Percentiles rank a stretch among this genome's conserved stretches.
These are phyloP conservation scores for Chiroxiphia lanceolata DNA, from an alignment of 2,797 vertebrate species.

Conservation along the genomic window DNA sequence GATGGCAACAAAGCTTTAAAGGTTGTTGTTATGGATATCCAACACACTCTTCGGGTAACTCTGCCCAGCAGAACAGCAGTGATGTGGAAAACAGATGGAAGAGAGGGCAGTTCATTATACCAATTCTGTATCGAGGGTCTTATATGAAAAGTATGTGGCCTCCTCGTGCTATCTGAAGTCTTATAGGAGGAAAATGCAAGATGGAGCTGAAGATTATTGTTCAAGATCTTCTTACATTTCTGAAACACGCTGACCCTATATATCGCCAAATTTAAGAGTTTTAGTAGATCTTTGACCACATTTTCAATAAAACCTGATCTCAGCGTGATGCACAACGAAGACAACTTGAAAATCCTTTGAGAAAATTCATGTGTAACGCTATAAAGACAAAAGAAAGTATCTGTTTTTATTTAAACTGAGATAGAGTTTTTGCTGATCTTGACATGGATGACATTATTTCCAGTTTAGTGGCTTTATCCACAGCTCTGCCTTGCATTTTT, in stretches of 20 bases:
- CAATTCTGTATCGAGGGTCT: not conserved
- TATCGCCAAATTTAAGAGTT: not conserved
- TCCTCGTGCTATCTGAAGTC: not conserved
- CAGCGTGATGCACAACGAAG: not conserved
- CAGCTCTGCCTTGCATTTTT: constrained; percentile 39
- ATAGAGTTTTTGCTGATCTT: not conserved
- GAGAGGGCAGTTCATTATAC: not conserved
- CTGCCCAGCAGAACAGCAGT: not conserved
- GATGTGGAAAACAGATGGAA: not conserved
- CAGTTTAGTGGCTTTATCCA: constrained; percentile 51
- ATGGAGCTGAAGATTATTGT: not conserved
- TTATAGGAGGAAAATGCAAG: not conserved
- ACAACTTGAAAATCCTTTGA: not conserved
- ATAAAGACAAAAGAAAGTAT: not conserved
- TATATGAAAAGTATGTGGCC: accelerated
- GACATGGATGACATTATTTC: constrained; percentile 37
- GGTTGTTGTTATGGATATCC: not conserved
- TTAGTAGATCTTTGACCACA: not conserved
- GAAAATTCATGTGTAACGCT: not conserved
- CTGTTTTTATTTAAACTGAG: not conserved
- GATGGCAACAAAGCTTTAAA: not conserved
- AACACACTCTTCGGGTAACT: not conserved
- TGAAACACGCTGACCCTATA: not conserved
- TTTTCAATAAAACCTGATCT: not conserved
- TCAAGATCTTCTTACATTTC: not conserved